A percentile compares a stretch with the other conserved stretches of the same genome.
Conservation (phyloP, 2,888 invertebrate species). For the Bibio marci region DNA sequence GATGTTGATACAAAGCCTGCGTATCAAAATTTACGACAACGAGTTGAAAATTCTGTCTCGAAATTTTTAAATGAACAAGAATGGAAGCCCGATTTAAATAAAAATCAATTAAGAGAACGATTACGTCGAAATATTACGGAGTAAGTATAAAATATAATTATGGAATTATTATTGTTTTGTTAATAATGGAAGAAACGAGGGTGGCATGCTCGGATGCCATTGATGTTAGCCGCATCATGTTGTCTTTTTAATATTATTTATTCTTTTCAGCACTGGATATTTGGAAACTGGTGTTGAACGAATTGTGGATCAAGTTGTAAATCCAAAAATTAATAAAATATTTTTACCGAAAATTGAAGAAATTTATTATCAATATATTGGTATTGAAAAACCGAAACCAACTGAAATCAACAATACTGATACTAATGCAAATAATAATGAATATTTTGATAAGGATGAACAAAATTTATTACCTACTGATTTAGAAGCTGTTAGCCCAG, state of each 20-base stretch:
- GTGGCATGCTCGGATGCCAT: too few species aligned
- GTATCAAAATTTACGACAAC: slow-evolving; percentile 77
- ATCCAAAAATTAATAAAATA: slow-evolving; percentile 74
- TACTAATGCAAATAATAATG: not conserved
- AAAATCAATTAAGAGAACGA: slow-evolving; percentile 79
- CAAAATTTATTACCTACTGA: slow-evolving; percentile 51
- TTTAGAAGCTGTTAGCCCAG: slow-evolving; percentile 66
- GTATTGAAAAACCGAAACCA: slow-evolving; percentile 52
- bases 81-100: slow-evolving; percentile 80
- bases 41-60: slow-evolving; percentile 77
- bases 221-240: not conserved
- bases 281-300: slow-evolving; percentile 82
- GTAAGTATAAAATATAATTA: slow-evolving; percentile 34
- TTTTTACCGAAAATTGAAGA: slow-evolving; percentile 85
- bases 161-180: too few species aligned
- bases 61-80: slow-evolving; percentile 62
- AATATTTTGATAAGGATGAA: not conserved
- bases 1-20: slow-evolving; percentile 96
- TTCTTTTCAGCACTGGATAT: slow-evolving; percentile 54
- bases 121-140: slow-evolving; percentile 76
- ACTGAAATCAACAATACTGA: slow-evolving; percentile 6
- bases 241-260: slow-evolving; percentile 4
- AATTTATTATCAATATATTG: slow-evolving; percentile 71
- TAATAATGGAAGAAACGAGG: too few species aligned
- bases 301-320: slow-evolving; percentile 90